Evolutionary conservation across 2,797 vertebrate genomes (phyloP).

Genomic region (Sparidentex hasta): DNA sequence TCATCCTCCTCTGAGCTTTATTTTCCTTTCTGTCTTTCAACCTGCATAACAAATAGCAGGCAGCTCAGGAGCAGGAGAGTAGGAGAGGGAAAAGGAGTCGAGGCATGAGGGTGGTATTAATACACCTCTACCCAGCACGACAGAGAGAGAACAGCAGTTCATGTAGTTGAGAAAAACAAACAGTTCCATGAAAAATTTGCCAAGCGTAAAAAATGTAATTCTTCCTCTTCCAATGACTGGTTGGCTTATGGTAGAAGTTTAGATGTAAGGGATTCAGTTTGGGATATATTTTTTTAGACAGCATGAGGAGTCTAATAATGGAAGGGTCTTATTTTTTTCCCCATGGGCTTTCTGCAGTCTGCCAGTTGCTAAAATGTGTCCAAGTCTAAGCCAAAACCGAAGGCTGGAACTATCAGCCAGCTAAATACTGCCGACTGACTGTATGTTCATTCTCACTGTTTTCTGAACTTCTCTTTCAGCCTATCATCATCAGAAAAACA

Average conservation of each 20-base stretch:
- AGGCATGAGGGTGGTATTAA: background rate
- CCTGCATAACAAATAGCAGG: slow-evolving; percentile 37
- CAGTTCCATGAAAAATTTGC: background rate
- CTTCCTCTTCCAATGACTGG: slow-evolving; percentile 4
- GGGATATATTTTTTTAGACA: background rate
- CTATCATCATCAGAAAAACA: no score
- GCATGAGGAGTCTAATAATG: background rate
- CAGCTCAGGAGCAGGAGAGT: slow-evolving; percentile 6
- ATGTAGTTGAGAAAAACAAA: slow-evolving; percentile 9
- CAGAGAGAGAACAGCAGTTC: background rate
- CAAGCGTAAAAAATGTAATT: background rate
- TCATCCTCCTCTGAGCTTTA: slow-evolving; percentile 12
- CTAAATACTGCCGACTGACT: background rate
- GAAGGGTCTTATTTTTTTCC: background rate
- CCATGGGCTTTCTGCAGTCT: background rate
- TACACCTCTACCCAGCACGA: background rate
- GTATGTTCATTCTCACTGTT: background rate
- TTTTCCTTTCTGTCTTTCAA: slow-evolving; percentile 25
- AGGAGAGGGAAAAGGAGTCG: slow-evolving; percentile 13
- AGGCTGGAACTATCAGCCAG: background rate
- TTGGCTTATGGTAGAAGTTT: background rate
- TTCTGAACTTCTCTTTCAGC: background rate
- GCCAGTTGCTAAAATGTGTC: background rate
- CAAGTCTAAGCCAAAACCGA: slow-evolving; percentile 9
- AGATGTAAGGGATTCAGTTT: background rate